Base-by-base conservation (phyloP, 2,113 vertebrate genomes). In the sheep (Ovis aries) region DNA sequence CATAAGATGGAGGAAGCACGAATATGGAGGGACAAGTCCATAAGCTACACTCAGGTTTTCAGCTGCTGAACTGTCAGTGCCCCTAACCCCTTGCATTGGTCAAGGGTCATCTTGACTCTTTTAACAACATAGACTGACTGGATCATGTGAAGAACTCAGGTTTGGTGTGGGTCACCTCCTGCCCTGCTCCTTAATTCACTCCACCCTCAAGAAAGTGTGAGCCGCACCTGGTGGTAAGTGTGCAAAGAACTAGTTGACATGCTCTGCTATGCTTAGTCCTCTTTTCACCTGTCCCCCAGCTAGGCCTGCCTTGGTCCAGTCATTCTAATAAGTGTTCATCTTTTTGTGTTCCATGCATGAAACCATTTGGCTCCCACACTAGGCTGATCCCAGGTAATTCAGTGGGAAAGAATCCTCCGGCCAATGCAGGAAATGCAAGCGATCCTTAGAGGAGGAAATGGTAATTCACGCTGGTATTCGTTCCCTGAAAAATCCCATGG, bases 291-390 rank as follows among this genome's bases (percentile, higher is more conserved):
- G 3, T 14, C 21, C 6, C 52, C 15, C 23, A 21, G 27, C 6
- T 12, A 36, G 71, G 52, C 4, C n/a, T 14, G 59, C 36, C 33
- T 33, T 3, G 21, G 31, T 29, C 27, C 53, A 10, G 7, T 40
- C 13, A 19, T 91, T 88, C 48, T 91, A 9, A 67, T n/a, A 16
- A 16, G 64, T 8, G 6, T 31, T 45, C n/a, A 21, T 64, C 60
- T 31, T 52, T 13, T 45, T 16, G 17, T 31, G 7, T 52, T 64
- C 21, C 1, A 1, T 1, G 2, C 13, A 0, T 53, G 21, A 27
- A 13, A 17, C 19, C 23, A 14, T 48, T 50, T 62, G 48, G 27
- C 40, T 60, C 45, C 33, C 50, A 91, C 17, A 78, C 36, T 2
- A 25, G 86, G 33, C 40, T 43, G 71, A 77, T 27, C 21, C 71